Percentiles rank a stretch among this genome's conserved stretches.
Evolutionary conservation across 2,113 vertebrate genomes (phyloP).

Genomic region (Oxyruncus cristatus): DNA sequence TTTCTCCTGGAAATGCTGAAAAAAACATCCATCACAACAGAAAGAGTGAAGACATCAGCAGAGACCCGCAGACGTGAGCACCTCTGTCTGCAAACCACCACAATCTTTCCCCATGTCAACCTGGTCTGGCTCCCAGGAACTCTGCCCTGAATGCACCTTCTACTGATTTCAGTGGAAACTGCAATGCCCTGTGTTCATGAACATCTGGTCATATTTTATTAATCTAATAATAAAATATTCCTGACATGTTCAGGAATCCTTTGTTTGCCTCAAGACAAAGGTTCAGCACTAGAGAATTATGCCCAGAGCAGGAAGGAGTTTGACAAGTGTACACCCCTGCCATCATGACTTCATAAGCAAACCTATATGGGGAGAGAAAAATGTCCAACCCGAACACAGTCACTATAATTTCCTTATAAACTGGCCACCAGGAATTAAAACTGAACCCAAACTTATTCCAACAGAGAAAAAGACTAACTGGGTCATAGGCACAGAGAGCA

Average conservation of each 20-base stretch:
- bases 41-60: neutral
- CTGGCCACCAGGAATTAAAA: neutral
- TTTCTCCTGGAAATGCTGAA: constrained; percentile 96
- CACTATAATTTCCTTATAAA: neutral
- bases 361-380: neutral
- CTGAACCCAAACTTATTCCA: neutral
- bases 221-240: neutral
- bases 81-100: neutral
- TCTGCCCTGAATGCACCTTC: neutral
- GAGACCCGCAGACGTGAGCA: rapidly evolving
- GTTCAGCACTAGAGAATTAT: neutral
- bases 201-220: neutral
- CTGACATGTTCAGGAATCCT: neutral
- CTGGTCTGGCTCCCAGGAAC: neutral
- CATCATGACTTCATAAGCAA: neutral
- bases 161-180: neutral
- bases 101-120: neutral
- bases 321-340: neutral
- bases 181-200: neutral
- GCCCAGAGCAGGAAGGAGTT: neutral
- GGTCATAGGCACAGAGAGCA: neutral
- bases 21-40: neutral
- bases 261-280: neutral
- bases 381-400: neutral
- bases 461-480: neutral